Base-by-base conservation (phyloP, 2,113 vertebrate genomes). In the Nibea albiflora region DNA sequence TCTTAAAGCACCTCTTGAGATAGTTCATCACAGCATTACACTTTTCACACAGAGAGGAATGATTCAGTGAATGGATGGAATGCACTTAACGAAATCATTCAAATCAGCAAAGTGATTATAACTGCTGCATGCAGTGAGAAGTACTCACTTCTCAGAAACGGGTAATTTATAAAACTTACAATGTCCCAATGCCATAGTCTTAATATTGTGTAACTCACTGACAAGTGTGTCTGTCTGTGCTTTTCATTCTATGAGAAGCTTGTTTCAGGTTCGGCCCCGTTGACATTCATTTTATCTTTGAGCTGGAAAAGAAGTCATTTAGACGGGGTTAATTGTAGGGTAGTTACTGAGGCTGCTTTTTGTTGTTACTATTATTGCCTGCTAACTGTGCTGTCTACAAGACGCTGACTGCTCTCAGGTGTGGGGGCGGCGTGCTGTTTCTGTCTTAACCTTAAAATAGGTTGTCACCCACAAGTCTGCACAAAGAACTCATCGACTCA, bases 401-500 rank as follows among this genome's bases (percentile, higher is more conserved):
- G 42, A 19, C 52, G 14, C 44, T 58, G n/a, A 6, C 31, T 10
- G 9, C 56, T 80, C 17, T 50, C 47, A 63, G 70, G 17, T 52
- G 20, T 65, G 20, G 28, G 9, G 57, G 57, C 52, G 75, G 52
- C 39, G 65, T 58, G 28, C 31, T 61, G 24, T 49, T 68, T 79
- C 47, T 68, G 15, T 80, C 26, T 35, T 5, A 46, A 39, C 61
- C 69, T 81, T 68, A 68, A 76, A 81, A 80, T 60, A 76, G 20
- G 16, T 49, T 66, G 54, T 71, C 44, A 58, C 64, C 65, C 44
- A 75, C 68, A 49, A 15, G 67, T 75, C 50, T 84, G 65, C 52
- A 65, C 1, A 11, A 24, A 12, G n/a, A 15, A 24, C 26, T 49
- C 44, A 22, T 19, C 42, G 46, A 61, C 35, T 56, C n/a, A 68